Evolutionary conservation across 1,140 invertebrate genomes (phyloP).

Genomic region (Bombus balteatus): DNA sequence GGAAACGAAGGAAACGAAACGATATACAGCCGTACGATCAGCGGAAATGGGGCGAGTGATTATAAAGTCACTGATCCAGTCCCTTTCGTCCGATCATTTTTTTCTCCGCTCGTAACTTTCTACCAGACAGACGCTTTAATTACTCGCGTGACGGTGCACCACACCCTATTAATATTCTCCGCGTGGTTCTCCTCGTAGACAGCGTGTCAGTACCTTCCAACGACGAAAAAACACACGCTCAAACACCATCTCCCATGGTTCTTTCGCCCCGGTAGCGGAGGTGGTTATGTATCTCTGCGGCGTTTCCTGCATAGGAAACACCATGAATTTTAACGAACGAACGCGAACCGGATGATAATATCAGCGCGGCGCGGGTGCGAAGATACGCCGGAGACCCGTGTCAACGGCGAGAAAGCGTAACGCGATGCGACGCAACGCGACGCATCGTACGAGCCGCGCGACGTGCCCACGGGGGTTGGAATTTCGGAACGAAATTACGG

Average conservation of each 20-base stretch:
- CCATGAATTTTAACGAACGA: slow-evolving; percentile 55
- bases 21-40: not conserved
- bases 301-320: slow-evolving; percentile 18
- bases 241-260: not conserved
- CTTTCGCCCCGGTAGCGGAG: not conserved
- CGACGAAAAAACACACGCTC: not conserved
- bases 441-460: not conserved
- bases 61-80: not conserved
- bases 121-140: not conserved
- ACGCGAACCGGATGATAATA: slow-evolving; percentile 44
- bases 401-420: slow-evolving; percentile 41
- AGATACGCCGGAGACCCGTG: slow-evolving; percentile 34
- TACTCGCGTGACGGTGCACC: too few species aligned
- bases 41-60: not conserved
- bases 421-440: slow-evolving; percentile 33
- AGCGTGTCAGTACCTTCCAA: not conserved
- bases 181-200: not conserved
- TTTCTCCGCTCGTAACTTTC: too few species aligned
- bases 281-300: not conserved
- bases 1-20: not conserved
- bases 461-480: slow-evolving; percentile 1
- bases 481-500: slow-evolving; percentile 44
- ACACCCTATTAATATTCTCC: not conserved
- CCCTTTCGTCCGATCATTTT: not conserved
- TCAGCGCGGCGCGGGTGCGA: not conserved